Percentiles rank a stretch among this genome's conserved stretches.
phyloP scores from a whole-genome alignment of 2,888 invertebrate species.

The Clistopyga incitator region DNA sequence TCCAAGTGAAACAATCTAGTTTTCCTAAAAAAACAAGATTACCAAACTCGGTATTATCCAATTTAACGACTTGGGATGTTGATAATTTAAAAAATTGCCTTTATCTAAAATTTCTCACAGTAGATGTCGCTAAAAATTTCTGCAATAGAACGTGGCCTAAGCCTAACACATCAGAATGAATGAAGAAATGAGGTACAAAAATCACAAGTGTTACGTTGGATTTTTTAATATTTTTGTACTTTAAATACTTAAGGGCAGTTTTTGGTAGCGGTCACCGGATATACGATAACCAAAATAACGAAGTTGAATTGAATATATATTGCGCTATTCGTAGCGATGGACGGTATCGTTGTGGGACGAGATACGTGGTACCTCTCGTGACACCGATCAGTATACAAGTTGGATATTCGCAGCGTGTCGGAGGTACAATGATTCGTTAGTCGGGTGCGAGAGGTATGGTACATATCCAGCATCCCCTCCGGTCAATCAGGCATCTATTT shows the following conservation, averaged over 20 bases:
- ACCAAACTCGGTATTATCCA: too few relatives aligned
- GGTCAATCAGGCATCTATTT: constrained; percentile 67
- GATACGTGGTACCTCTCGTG: constrained; percentile 53
- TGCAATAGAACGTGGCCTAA: too few relatives aligned
- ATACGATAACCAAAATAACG: constrained; percentile 9
- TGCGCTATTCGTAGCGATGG: neutral
- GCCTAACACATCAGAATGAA: neutral
- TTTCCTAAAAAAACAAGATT: neutral
- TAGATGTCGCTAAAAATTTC: too few relatives aligned
- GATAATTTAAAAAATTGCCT: too few relatives aligned
- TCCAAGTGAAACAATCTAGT: neutral
- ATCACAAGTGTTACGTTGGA: neutral
- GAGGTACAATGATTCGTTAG: constrained; percentile 69
- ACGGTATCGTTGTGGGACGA: neutral
- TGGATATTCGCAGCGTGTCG: constrained; percentile 69
- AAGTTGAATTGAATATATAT: constrained; percentile 16
- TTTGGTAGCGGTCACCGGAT: neutral
- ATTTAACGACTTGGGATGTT: too few relatives aligned
- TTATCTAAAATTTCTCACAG: too few relatives aligned
- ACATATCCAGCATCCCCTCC: neutral
- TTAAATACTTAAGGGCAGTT: neutral
- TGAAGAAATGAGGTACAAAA: too few relatives aligned
- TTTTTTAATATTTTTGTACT: neutral
- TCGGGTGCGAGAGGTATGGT: constrained; percentile 46
- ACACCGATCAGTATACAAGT: constrained; percentile 62